Conservation (phyloP, 2,797 vertebrate genomes). For the Alectoris magna region DNA sequence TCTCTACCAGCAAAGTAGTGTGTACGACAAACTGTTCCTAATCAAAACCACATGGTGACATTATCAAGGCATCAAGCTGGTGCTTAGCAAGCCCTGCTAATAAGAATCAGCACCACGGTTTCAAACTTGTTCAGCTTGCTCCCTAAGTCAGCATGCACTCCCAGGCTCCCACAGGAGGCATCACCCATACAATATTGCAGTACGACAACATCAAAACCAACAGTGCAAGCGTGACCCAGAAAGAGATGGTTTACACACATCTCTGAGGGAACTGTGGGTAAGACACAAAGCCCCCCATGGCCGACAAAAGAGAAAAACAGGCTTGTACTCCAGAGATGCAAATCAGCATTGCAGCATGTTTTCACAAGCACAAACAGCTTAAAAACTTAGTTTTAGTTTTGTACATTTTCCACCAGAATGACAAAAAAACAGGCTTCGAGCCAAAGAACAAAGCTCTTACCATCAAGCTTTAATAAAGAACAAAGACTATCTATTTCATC, state of each 20-base stretch:
- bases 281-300: background rate
- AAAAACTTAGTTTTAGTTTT: background rate
- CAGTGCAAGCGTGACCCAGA: fast-evolving
- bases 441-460: constrained; percentile 17
- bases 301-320: background rate
- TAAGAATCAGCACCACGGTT: background rate
- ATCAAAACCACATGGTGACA: background rate
- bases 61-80: background rate
- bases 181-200: background rate
- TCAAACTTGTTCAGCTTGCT: background rate
- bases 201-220: background rate
- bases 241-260: background rate
- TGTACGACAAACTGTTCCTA: background rate
- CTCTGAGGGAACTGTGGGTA: background rate
- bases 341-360: background rate
- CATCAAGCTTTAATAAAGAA: constrained; percentile 42
- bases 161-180: background rate
- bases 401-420: background rate
- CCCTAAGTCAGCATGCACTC: fast-evolving
- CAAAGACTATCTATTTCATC: constrained; percentile 29
- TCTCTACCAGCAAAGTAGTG: background rate
- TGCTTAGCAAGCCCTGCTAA: background rate
- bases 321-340: background rate
- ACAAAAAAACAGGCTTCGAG: constrained; percentile 11
- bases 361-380: background rate